phyloP scores from a whole-genome alignment of 2,888 invertebrate species.

The Drosophila affinis region DNA sequence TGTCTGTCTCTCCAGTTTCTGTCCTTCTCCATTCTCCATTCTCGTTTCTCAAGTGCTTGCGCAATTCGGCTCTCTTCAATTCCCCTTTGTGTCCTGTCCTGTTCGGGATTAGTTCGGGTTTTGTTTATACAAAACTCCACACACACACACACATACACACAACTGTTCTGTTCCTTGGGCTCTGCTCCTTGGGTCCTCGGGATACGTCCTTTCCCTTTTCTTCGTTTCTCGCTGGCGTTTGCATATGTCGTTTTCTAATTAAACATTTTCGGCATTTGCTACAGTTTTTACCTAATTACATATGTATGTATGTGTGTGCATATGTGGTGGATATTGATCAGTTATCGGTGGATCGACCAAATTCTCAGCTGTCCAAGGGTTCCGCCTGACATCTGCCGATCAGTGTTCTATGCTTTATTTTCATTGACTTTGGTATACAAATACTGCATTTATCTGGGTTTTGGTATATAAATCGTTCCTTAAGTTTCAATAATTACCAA shows the following conservation, averaged over 20 bases:
- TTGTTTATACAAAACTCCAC: constrained; percentile 53
- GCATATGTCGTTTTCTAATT: constrained; percentile 75
- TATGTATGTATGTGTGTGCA: constrained; percentile 19
- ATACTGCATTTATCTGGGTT: too few species aligned
- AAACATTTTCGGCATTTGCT: constrained; percentile 65
- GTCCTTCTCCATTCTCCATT: constrained; percentile 4
- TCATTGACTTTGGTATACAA: too few species aligned
- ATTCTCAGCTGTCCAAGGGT: constrained; percentile 51
- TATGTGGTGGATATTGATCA: constrained; percentile 41
- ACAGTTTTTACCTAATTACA: constrained; percentile 58
- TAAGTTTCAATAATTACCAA: constrained; percentile 1
- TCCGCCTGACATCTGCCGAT: constrained; percentile 30
- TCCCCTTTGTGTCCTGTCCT: constrained; percentile 38
- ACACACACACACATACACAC: neutral
- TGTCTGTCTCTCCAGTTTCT: constrained; percentile 10
- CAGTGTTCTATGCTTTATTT: neutral
- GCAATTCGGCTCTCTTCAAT: constrained; percentile 58
- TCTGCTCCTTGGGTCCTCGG: constrained; percentile 7
- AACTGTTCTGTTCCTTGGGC: constrained; percentile 34
- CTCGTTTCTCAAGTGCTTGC: constrained; percentile 66
- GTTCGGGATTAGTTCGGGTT: constrained; percentile 63
- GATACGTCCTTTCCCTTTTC: constrained; percentile 16
- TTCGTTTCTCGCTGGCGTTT: constrained; percentile 44
- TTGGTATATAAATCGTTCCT: neutral
- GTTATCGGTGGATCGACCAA: constrained; percentile 32